Evolutionary conservation across 2,797 vertebrate genomes (phyloP).

Genomic region (Pogonophryne albipinna): DNA sequence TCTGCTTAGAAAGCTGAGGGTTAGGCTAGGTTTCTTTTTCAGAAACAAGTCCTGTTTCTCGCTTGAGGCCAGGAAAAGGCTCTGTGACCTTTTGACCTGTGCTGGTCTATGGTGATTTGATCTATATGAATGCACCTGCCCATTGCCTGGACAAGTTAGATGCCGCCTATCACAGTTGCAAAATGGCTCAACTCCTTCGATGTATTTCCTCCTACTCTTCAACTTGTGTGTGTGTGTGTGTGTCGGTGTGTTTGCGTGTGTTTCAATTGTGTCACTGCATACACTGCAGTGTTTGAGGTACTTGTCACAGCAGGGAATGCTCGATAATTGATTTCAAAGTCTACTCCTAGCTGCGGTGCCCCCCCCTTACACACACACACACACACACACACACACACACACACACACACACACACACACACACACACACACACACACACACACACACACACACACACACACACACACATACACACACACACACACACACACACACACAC

Average conservation of each 20-base stretch:
- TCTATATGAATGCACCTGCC: no score
- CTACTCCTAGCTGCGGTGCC: conserved; percentile 44
- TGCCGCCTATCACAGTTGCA: conserved; percentile 1
- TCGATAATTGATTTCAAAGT: conserved; percentile 70
- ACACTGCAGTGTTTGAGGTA: conserved; percentile 35
- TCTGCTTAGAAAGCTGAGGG: no score
- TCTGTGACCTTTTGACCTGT: no score
- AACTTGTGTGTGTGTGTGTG: conserved; percentile 17
- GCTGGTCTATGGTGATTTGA: no score
- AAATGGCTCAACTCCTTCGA: conserved; percentile 40
- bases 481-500: conserved; percentile 6
- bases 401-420: conserved; percentile 6
- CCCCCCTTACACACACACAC: not conserved
- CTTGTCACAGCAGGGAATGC: conserved; percentile 55
- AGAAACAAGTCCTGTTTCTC: no score
- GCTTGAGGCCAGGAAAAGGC: no score
- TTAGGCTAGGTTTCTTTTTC: no score
- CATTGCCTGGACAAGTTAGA: no score
- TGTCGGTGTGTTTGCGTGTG: conserved; percentile 6
- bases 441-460: conserved; percentile 10
- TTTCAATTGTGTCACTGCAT: conserved; percentile 33
- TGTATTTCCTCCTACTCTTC: conserved; percentile 50
- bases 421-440: conserved; percentile 16
- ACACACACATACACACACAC: not conserved
- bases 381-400: conserved; percentile 6